Evolutionary conservation across 2,797 vertebrate genomes (phyloP).

Genomic region (Falco cherrug): DNA sequence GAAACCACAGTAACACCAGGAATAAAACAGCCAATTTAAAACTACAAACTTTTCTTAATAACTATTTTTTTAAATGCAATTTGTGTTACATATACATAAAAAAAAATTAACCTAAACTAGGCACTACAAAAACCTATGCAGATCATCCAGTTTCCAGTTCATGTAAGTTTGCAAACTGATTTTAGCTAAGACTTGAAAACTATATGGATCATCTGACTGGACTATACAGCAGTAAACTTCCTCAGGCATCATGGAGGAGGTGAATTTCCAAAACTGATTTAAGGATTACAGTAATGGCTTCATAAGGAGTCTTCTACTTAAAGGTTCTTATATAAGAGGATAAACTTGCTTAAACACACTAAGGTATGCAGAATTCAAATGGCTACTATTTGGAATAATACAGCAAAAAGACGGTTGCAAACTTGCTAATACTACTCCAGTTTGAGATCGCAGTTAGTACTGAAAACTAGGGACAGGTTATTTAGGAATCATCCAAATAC

Average conservation of each 20-base stretch:
- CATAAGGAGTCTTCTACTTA: neutral
- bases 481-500: neutral
- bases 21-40: neutral
- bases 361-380: neutral
- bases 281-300: neutral
- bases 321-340: neutral
- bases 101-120: neutral
- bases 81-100: neutral
- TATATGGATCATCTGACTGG: neutral
- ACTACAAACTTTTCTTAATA: neutral
- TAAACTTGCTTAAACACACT: neutral
- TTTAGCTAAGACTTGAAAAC: neutral
- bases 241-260: accelerated
- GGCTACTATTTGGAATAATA: neutral
- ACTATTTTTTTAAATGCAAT: neutral
- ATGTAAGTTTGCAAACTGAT: neutral
- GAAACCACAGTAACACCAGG: neutral
- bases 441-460: neutral
- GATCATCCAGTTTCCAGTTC: neutral
- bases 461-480: neutral
- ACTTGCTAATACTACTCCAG: accelerated
- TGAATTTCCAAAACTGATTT: neutral
- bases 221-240: neutral
- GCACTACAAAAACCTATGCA: neutral
- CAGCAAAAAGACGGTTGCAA: neutral